These are phyloP conservation scores for Eristalis tenax DNA, from an alignment of 2,888 invertebrate genomes.

Conservation along the genomic window DNA sequence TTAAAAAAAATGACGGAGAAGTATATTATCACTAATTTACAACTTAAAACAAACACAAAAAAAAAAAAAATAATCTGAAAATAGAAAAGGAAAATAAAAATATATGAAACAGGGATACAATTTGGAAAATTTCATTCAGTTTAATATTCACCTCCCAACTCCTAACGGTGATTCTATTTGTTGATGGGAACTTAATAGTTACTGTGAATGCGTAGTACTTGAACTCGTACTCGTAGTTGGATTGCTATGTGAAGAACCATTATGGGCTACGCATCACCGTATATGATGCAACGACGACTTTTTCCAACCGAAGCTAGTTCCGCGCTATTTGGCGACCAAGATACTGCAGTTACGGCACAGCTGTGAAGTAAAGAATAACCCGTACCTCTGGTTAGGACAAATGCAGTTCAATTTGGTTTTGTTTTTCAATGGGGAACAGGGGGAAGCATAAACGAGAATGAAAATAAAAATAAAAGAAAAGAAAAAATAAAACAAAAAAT, in stretches of 20 bases:
- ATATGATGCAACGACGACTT: constrained; percentile 90
- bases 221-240: constrained; percentile 57
- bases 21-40: constrained; percentile 56
- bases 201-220: constrained; percentile 65
- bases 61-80: constrained; percentile 44
- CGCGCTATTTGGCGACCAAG: constrained; percentile 93
- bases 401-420: constrained; percentile 30
- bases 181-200: constrained; percentile 52
- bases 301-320: constrained; percentile 92
- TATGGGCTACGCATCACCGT: constrained; percentile 85
- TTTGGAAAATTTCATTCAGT: neutral
- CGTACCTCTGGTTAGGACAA: constrained; percentile 62
- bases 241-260: constrained; percentile 38
- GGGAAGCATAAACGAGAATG: constrained; percentile 27
- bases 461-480: constrained; percentile 37
- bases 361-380: constrained; percentile 83
- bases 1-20: constrained; percentile 56
- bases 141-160: constrained; percentile 42
- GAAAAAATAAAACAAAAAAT: constrained; percentile 18
- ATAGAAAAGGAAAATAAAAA: neutral
- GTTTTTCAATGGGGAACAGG: neutral
- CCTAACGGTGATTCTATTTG: constrained; percentile 29
- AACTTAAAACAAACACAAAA: constrained; percentile 38
- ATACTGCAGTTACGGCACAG: constrained; percentile 91
- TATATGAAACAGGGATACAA: neutral